A percentile compares a stretch with the other conserved stretches of the same genome.
Conservation (phyloP, 2,888 invertebrate genomes). For the Germaria angustata region DNA sequence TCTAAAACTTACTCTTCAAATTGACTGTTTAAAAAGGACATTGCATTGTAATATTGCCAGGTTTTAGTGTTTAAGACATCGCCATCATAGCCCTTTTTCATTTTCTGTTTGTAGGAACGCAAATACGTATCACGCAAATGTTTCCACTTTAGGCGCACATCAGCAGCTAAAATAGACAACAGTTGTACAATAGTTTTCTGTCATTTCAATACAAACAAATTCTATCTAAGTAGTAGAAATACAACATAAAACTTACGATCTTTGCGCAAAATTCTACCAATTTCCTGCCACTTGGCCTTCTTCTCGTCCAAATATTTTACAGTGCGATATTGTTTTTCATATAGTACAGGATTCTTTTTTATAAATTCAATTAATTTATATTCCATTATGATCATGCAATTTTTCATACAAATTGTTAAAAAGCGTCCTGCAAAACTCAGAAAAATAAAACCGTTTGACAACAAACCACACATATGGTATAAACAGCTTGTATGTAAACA, state of each 20-base stretch:
- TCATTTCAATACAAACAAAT: background rate
- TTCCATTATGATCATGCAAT: slow-evolving; percentile 48
- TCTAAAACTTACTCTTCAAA: slow-evolving; percentile 52
- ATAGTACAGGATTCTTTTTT: slow-evolving; percentile 54
- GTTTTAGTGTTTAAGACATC: slow-evolving; percentile 46
- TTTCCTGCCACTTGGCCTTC: slow-evolving; percentile 56
- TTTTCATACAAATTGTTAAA: slow-evolving; percentile 2
- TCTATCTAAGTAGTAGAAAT: background rate
- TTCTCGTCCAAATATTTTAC: slow-evolving; percentile 37
- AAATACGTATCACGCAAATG: slow-evolving; percentile 55
- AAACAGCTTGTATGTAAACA: slow-evolving; percentile 47
- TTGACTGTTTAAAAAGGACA: slow-evolving; percentile 51
- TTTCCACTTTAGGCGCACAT: slow-evolving; percentile 53
- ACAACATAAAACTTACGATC: slow-evolving; percentile 47
- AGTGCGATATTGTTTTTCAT: slow-evolving; percentile 57
- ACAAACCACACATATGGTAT: background rate
- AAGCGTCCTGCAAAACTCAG: slow-evolving; percentile 24
- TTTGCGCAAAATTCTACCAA: slow-evolving; percentile 47
- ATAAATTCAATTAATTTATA: slow-evolving; percentile 55
- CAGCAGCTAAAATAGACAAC: slow-evolving; percentile 29
- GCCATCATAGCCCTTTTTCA: slow-evolving; percentile 46
- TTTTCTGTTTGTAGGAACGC: slow-evolving; percentile 47
- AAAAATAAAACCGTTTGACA: background rate
- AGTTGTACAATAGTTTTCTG: background rate
- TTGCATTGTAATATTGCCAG: slow-evolving; percentile 57